Conservation (phyloP, 35 echinoderm and acorn worm species). For the Lytechinus pictus region DNA sequence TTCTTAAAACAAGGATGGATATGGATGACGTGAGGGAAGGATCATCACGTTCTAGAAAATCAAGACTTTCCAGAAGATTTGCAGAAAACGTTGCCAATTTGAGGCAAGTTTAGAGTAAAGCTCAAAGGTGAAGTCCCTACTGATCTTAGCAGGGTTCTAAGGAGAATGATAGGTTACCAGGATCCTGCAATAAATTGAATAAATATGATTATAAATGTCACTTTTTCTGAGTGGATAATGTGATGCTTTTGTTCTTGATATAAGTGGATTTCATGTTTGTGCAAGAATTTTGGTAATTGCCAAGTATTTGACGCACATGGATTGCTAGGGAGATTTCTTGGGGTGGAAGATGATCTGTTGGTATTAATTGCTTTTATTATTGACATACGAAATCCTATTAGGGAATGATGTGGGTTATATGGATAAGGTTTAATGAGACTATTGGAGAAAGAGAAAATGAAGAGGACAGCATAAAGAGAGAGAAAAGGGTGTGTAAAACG, state of each 20-base stretch:
- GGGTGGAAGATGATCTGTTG: background rate
- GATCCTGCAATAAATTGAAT: conserved; percentile 13
- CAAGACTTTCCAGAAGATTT: background rate
- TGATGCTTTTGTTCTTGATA: background rate
- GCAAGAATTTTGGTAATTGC: background rate
- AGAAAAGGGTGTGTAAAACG: background rate
- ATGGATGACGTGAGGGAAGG: background rate
- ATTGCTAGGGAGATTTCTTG: background rate
- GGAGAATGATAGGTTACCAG: background rate
- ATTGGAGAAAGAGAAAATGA: background rate
- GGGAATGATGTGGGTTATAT: background rate
- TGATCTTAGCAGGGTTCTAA: conserved; percentile 9
- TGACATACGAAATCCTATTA: background rate
- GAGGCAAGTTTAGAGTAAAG: background rate
- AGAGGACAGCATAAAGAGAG: background rate
- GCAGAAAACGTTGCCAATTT: background rate
- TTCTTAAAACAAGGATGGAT: background rate
- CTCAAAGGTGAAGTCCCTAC: background rate
- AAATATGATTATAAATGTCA: conserved; percentile 21
- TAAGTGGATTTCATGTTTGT: background rate
- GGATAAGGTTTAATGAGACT: background rate
- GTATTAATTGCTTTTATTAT: background rate
- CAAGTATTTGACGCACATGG: background rate
- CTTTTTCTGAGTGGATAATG: background rate
- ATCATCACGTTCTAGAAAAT: background rate